These are phyloP conservation scores for Hyphantria cunea DNA, from an alignment of 1,140 invertebrate species.

Conservation along the genomic window DNA sequence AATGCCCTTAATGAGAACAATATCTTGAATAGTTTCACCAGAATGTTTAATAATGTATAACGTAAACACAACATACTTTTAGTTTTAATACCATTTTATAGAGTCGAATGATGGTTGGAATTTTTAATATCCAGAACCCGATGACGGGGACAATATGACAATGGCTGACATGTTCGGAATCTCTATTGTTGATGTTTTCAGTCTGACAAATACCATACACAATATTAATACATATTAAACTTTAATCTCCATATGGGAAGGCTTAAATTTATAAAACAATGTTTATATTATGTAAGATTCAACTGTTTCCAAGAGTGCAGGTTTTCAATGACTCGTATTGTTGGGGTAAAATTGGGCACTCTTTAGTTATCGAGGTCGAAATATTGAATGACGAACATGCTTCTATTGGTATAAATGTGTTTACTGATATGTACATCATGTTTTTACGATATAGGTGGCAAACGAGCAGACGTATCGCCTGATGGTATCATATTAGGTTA, in stretches of 20 bases:
- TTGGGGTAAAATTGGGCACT: conserved; percentile 18
- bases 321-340: conserved; percentile 5
- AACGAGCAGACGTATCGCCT: no score
- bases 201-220: conserved; percentile 16
- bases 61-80: conserved; percentile 9
- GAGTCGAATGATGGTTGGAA: conserved; percentile 41
- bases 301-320: conserved; percentile 1
- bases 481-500: no score
- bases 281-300: conserved; percentile 9
- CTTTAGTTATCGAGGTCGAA: conserved; percentile 6
- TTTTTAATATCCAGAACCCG: conserved; percentile 57
- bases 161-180: conserved; percentile 38
- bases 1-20: conserved; percentile 18
- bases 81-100: conserved; percentile 36
- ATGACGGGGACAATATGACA: conserved; percentile 36
- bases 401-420: no score
- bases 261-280: background rate
- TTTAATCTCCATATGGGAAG: background rate
- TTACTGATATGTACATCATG: no score
- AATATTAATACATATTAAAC: background rate
- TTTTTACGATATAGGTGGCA: no score
- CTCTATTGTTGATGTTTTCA: conserved; percentile 47
- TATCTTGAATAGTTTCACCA: conserved; percentile 6
- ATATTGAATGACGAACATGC: no score
- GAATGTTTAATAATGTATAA: conserved; percentile 28